Base-by-base conservation (phyloP, 2,888 invertebrate genomes). In the Clostera curtula region DNA sequence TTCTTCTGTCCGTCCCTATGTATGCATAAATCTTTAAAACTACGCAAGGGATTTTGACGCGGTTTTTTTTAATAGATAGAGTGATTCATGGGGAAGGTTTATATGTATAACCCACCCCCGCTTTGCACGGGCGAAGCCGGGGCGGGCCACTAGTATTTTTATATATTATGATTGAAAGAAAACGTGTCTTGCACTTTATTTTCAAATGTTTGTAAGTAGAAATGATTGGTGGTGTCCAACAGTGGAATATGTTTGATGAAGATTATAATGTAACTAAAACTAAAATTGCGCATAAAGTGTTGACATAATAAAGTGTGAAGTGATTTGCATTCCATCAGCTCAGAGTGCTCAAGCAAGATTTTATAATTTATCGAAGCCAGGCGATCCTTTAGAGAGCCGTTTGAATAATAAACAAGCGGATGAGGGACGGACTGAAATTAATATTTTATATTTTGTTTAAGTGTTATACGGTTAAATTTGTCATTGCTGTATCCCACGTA, bases 331-430 rank as follows among this genome's bases (percentile, higher is more conserved):
- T 55, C 52, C 56, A 63, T 67, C 57, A 62, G 53, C 64, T 54
- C 50, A 53, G 56, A 58, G 44, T 52, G 47, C 43, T 54, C 38
- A 36, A 46, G 42, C 38, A 37, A 47, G 56, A 66, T 67, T 67
- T 64, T 63, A 67, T 62, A 67, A 68, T 68, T 64, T 63, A 66
- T 65, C 58, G 60, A 43, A 60, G 59, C 58, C 52, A 56, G 51
- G 32, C 58, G 59, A 65, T 62, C 62, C 63, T 56, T 60, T 56
- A 53, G 51, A 58, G 56, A 57, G 51, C 60, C 44, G 49, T 50
- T 56, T 67, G 52, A 70, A 69, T 69, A 63, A 66, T 67, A 61
- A 60, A 63, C 43, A 46, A 34, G 27, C 47, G 50, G 47, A 43
- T 46, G 51, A 51, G 43, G 47, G 49, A 50, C 49, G 42, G 34